Base-by-base conservation (phyloP, 2,797 vertebrate species). In the Hydrolagus colliei region DNA sequence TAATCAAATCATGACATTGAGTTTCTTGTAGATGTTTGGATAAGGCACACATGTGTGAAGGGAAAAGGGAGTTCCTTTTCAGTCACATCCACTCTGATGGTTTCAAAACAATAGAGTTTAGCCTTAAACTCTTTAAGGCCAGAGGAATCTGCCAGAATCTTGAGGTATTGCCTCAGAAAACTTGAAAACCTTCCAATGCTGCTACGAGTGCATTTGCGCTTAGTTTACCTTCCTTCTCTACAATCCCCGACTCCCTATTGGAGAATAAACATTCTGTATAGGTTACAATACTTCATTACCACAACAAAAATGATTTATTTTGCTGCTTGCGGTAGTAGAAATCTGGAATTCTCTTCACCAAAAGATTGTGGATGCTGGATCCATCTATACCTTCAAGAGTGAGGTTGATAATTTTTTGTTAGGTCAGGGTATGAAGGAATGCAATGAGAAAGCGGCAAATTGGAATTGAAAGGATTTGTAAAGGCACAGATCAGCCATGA, bases 51-150 rank as follows among this genome's bases (percentile, higher is more conserved):
- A 1, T 72, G 75, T 79, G 73, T 87, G 88, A 91, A 91, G 80
- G 88, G 90, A 93, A 93, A 90, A 92, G 93, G 93, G 93, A 94
- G 94, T 93, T 94, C 92, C 92, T 91, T 90, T 90, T 63, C 79
- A 71, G 65, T 71, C 65, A 52, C 65, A 68, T 84, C 79, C 79
- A 84, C 79, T 71, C 61, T 88, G 93, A 93, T 93, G 89, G 87
- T 89, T 89, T 90, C 92, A 89, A 90, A 88, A 89, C 79, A 86
- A 63, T 89, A 87, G 89, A 88, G 85, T 86, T 86, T 88, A 88
- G 86, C 80, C 85, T 86, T 84, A 87, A 87, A 73, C 86, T 87
- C 87, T 86, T 85, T 88, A 67, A 86, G 86, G 87, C 89, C 91
- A 93, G 91, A 93, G 93, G 91, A 91, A 91, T 88, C 88, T 89